Evolutionary conservation across 1,140 invertebrate species (phyloP).

Genomic region (Drosophila pseudoananassae): DNA sequence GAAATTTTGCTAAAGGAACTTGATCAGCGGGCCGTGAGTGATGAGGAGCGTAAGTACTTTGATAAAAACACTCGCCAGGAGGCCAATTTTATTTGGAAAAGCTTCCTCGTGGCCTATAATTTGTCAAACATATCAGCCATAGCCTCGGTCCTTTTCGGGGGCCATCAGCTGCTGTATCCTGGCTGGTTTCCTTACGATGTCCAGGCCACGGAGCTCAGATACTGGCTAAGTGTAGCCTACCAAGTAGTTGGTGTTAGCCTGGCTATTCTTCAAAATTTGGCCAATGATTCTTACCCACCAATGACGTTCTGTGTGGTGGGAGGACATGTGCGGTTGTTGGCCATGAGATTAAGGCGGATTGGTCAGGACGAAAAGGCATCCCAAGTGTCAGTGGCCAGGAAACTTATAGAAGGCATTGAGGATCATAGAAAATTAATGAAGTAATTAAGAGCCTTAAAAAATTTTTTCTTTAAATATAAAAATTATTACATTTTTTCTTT

Average conservation of each 20-base stretch:
- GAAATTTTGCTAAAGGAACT: conserved; percentile 34
- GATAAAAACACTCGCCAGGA: conserved; percentile 9
- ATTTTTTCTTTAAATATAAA: background rate
- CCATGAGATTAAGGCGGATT: conserved; percentile 39
- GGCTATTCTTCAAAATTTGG: conserved; percentile 47
- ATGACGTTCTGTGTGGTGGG: conserved; percentile 55
- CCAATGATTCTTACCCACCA: conserved; percentile 53
- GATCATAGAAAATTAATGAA: conserved; percentile 53
- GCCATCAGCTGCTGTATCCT: conserved; percentile 46
- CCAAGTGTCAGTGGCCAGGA: background rate
- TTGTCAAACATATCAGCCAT: conserved; percentile 33
- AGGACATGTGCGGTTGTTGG: conserved; percentile 48
- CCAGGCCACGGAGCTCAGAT: conserved; percentile 16
- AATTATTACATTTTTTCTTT: background rate
- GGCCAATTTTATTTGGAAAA: conserved; percentile 40
- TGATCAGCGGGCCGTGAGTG: conserved; percentile 30
- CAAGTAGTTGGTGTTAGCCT: conserved; percentile 45
- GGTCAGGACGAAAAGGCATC: conserved; percentile 7
- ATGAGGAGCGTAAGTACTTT: conserved; percentile 39
- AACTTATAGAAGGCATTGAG: conserved; percentile 42
- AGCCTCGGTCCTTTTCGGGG: conserved; percentile 18
- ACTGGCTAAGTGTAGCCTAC: conserved; percentile 38
- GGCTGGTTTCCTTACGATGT: conserved; percentile 64
- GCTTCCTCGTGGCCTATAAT: conserved; percentile 45
- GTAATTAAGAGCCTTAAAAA: conserved; percentile 16